Conservation (phyloP, 2,113 vertebrate genomes). For the Phoxinus phoxinus region DNA sequence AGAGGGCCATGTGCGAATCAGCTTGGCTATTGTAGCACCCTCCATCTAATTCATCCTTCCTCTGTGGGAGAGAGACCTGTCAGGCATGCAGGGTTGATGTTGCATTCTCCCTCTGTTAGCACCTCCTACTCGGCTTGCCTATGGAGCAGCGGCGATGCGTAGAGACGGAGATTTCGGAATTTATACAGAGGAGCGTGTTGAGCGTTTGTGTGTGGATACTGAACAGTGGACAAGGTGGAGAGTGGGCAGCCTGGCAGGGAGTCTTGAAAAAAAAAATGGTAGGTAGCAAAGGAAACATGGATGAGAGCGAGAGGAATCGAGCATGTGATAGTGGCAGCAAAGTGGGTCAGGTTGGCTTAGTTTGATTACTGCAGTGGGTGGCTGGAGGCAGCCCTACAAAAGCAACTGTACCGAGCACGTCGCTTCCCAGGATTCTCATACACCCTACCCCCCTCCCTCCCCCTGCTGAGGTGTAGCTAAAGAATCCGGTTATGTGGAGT, state of each 20-base stretch:
- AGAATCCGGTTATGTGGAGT: conserved; percentile 64
- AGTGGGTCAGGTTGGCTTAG: conserved; percentile 68
- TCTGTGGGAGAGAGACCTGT: conserved; percentile 43
- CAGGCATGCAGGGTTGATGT: conserved; percentile 28
- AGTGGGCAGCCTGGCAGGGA: conserved; percentile 57
- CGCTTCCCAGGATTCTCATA: conserved; percentile 44
- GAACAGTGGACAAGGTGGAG: conserved; percentile 40
- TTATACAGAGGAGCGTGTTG: conserved; percentile 1
- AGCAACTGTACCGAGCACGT: conserved; percentile 45
- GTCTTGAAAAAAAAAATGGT: conserved; percentile 44
- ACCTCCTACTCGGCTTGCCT: conserved; percentile 27
- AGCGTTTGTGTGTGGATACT: conserved; percentile 39
- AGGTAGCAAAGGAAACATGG: conserved; percentile 38
- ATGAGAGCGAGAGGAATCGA: conserved; percentile 48
- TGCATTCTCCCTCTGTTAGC: conserved; percentile 27
- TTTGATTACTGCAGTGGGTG: conserved; percentile 66
- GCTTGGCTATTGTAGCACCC: conserved; percentile 31
- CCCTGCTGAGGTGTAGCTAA: conserved; percentile 64
- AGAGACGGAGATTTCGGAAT: conserved; percentile 38
- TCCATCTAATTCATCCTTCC: conserved; percentile 32
- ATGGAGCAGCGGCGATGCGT: conserved; percentile 17
- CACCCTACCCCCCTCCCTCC: background rate
- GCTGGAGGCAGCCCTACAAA: conserved; percentile 61
- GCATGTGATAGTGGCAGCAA: conserved; percentile 62
- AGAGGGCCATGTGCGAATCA: conserved; percentile 29